A percentile compares a stretch with the other conserved stretches of the same genome.
Evolutionary conservation across 1,140 invertebrate species (phyloP).

Genomic region (Drosophila sp.): DNA sequence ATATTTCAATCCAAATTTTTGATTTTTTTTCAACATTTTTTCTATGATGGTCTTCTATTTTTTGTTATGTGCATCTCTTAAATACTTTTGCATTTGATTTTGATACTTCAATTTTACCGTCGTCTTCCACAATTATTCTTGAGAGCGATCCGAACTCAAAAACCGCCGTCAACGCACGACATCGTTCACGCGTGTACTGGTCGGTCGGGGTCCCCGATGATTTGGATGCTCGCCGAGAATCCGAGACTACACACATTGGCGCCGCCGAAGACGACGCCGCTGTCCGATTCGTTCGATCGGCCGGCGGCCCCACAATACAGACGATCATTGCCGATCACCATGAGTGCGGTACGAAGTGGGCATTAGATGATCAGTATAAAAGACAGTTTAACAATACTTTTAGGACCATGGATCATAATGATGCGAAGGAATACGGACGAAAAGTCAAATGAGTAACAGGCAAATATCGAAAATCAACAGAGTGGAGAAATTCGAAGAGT

Average conservation of each 20-base stretch:
- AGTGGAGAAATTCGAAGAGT: too few species aligned
- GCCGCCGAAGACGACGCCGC: constrained; percentile 1
- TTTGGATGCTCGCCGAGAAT: constrained; percentile 32
- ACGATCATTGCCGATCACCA: not conserved
- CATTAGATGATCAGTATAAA: too few species aligned
- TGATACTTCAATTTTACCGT: constrained; percentile 24
- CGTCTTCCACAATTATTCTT: constrained; percentile 35
- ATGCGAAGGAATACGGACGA: too few species aligned
- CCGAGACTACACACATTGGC: constrained; percentile 10
- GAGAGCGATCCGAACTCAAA: constrained; percentile 56
- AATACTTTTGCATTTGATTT: constrained; percentile 35
- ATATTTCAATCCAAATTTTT: not conserved
- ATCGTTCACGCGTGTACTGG: constrained; percentile 78
- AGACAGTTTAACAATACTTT: too few species aligned
- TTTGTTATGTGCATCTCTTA: constrained; percentile 17
- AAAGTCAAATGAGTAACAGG: too few species aligned
- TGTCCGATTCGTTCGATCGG: not conserved
- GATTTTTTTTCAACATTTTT: constrained; percentile 22
- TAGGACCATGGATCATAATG: too few species aligned
- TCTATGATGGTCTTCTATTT: not conserved
- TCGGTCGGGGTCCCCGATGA: constrained; percentile 28
- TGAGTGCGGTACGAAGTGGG: not conserved
- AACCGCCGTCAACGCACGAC: constrained; percentile 73
- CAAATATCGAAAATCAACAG: too few species aligned
- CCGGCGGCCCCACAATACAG: not conserved